Evolutionary conservation across 2,113 vertebrate species (phyloP).

Genomic region (Alouatta palliata): DNA sequence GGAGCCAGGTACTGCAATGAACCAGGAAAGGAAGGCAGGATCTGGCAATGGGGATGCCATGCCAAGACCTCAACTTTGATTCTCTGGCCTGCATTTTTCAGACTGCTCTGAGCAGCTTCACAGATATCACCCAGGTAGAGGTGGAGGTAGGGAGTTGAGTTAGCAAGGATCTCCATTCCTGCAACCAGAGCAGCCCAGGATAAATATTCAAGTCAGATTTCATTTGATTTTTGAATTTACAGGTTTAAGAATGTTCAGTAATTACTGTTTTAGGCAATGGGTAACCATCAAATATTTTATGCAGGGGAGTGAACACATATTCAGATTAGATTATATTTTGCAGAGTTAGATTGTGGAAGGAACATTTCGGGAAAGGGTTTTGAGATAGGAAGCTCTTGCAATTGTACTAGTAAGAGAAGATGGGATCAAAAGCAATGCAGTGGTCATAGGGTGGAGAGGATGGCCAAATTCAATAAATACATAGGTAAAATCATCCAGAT

Average conservation of each 20-base stretch:
- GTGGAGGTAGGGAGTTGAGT: not conserved
- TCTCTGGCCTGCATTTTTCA: not conserved
- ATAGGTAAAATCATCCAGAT: not conserved
- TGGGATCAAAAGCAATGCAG: not conserved
- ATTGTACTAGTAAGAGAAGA: not conserved
- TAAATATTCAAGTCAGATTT: not conserved
- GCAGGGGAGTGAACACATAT: not conserved
- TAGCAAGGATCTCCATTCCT: not conserved
- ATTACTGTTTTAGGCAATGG: not conserved
- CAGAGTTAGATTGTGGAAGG: not conserved
- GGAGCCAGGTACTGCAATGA: not conserved
- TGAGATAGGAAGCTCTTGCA: not conserved
- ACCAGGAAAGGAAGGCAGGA: not conserved
- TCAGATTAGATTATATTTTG: not conserved
- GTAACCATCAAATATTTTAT: not conserved
- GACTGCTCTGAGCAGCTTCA: not conserved
- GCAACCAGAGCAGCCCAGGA: not conserved
- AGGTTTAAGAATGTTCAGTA: not conserved
- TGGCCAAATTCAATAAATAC: not conserved
- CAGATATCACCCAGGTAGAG: not conserved
- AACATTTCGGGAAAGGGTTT: not conserved
- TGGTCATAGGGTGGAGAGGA: not conserved
- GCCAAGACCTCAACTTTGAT: not conserved
- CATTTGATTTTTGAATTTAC: not conserved
- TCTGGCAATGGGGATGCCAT: not conserved